Evolutionary conservation across 2,113 vertebrate genomes (phyloP).

Genomic region (Pongo pygmaeus): DNA sequence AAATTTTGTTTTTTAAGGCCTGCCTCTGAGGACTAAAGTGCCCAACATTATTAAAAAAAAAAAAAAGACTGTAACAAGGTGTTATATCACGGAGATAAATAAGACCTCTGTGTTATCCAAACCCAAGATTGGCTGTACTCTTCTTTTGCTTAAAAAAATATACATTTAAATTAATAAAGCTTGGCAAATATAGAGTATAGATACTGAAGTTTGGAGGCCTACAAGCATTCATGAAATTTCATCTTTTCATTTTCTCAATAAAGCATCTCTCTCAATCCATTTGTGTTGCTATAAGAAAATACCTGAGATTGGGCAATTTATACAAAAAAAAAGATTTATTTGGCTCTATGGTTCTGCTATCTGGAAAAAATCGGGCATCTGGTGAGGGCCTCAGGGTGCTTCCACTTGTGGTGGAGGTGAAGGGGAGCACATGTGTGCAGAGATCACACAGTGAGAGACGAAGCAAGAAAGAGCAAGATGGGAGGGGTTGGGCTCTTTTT

Average conservation of each 20-base stretch:
- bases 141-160: background rate
- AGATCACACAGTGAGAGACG: background rate
- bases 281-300: background rate
- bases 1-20: background rate
- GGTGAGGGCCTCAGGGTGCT: background rate
- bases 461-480: background rate
- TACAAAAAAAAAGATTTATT: background rate
- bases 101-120: background rate
- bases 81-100: background rate
- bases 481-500: no score
- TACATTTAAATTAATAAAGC: background rate
- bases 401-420: background rate
- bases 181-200: background rate
- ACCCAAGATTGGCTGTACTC: background rate
- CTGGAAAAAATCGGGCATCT: background rate
- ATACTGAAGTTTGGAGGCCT: background rate
- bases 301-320: background rate
- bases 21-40: background rate
- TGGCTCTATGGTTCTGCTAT: background rate
- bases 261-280: background rate
- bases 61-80: background rate
- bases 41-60: background rate
- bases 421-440: background rate
- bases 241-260: background rate
- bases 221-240: background rate